Conservation (phyloP, 2,113 vertebrate species). For the Poeciliopsis occidentalis region DNA sequence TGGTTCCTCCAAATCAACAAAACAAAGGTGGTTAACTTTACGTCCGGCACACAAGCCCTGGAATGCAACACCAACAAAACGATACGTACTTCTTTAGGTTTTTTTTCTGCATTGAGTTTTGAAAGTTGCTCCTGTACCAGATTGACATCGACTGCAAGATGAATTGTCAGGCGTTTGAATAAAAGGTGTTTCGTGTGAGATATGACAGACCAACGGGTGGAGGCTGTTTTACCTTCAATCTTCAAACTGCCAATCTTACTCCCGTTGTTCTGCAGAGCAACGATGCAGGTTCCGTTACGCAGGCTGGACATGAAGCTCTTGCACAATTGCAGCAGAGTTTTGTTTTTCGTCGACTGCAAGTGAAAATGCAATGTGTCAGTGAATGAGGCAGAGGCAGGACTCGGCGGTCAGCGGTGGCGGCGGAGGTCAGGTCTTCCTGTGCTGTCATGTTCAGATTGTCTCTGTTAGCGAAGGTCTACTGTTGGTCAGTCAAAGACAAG, state of each 20-base stretch:
- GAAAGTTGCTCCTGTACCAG: constrained; percentile 40
- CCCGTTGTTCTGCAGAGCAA: background rate
- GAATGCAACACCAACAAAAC: background rate
- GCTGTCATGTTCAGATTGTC: background rate
- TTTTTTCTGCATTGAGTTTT: constrained; percentile 22
- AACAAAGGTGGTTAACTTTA: background rate
- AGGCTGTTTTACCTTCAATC: constrained; percentile 42
- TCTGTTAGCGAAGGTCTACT: too few relatives aligned
- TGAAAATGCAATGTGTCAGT: background rate
- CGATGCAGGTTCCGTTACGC: constrained; percentile 42
- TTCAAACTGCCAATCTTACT: constrained; percentile 1
- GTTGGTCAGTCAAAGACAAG: background rate
- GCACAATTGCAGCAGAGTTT: constrained; percentile 49
- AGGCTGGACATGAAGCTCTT: constrained; percentile 41
- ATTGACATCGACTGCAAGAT: constrained; percentile 45
- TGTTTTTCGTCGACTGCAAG: constrained; percentile 20
- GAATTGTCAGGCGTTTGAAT: background rate
- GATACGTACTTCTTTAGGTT: constrained; percentile 39
- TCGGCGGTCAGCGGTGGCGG: constrained; percentile 18
- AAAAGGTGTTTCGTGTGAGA: background rate
- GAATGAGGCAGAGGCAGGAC: background rate
- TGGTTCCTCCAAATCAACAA: constrained; percentile 35
- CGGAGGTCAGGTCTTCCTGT: constrained; percentile 36
- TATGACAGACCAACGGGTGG: too few relatives aligned
- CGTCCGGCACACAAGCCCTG: too few relatives aligned